Base-by-base conservation (phyloP, 2,797 vertebrate genomes). In the Graptemys geographica region DNA sequence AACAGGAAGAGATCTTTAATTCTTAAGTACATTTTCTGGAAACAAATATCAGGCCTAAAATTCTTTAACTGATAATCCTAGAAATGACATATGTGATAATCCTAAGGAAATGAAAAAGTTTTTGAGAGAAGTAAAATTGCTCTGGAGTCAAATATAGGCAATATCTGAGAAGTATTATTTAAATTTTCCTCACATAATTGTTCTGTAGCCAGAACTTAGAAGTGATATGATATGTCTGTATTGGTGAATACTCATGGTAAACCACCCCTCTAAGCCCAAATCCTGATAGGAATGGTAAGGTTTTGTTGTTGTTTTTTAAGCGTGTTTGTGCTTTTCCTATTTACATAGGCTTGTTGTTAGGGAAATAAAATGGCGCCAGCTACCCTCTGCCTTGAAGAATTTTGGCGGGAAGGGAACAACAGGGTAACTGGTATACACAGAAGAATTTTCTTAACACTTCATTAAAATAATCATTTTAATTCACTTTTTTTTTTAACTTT, bases 401-500 rank as follows among this genome's bases (percentile, higher is more conserved):
- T 33, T 16, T 62, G 59, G 59, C 4, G 16, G 59, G 59, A 62
- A 62, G 31, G 59, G 31, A 62, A 62, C 59, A 59, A 59, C 27
- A 33, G 31, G 31, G 28, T 15, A 62, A 62, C 15, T 62, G 59
- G 31, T 62, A 33, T 31, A 15, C 31, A n/a, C 31, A 92, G 37
- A 76, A 86, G 90, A 76, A 89, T 96, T 96, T 97, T 90, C 81
- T 89, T 87, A 92, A 84, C 84, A 69, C 78, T 87, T 89, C 84
- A 55, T 52, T 92, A 90, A 93, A 95, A 79, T 92, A 97, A 96
- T 97, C 31, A 79, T 31, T 84, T 94, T 86, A 93, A 95, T 93
- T 96, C 94, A 59, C 4, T 49, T 85, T 92, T 87, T 87, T 57
- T 86, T 88, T 92, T 47, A 90, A 78, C 59, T 80, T 80, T 6